Conservation (phyloP, 2,888 invertebrate genomes). For the Cryptocephalus primarius region DNA sequence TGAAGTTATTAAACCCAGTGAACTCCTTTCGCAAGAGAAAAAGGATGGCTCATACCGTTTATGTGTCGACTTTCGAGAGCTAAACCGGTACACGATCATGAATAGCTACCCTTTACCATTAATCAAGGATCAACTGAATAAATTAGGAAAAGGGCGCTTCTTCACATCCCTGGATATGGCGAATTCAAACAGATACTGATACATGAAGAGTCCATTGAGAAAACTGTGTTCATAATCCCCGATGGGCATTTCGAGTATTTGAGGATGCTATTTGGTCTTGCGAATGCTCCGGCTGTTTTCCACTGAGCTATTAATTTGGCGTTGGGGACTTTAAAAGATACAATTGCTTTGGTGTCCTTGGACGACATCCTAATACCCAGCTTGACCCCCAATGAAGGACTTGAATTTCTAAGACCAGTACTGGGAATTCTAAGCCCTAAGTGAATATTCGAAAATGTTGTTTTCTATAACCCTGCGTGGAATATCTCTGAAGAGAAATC, state of each 20-base stretch:
- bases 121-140: constrained; percentile 24
- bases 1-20: too few relatives aligned
- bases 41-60: constrained; percentile 16
- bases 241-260: constrained; percentile 6
- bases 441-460: constrained; percentile 5
- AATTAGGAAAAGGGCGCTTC: constrained; percentile 16
- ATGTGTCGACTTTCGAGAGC: constrained; percentile 20
- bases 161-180: constrained; percentile 25
- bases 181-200: constrained; percentile 28
- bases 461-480: constrained; percentile 2
- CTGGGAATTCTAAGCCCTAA: background rate
- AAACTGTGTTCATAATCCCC: constrained; percentile 5
- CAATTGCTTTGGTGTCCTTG: constrained; percentile 4
- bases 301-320: constrained; percentile 4
- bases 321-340: constrained; percentile 4
- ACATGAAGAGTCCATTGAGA: constrained; percentile 7
- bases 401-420: too few relatives aligned
- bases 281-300: constrained; percentile 6
- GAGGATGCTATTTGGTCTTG: constrained; percentile 7
- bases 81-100: constrained; percentile 24
- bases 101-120: constrained; percentile 25
- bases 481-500: constrained; percentile 3
- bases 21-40: constrained; percentile 9
- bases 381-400: constrained; percentile 2
- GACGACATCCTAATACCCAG: constrained; percentile 7